These are phyloP conservation scores for Elephantulus edwardii DNA, from an alignment of 2,113 vertebrate species.

Conservation along the genomic window DNA sequence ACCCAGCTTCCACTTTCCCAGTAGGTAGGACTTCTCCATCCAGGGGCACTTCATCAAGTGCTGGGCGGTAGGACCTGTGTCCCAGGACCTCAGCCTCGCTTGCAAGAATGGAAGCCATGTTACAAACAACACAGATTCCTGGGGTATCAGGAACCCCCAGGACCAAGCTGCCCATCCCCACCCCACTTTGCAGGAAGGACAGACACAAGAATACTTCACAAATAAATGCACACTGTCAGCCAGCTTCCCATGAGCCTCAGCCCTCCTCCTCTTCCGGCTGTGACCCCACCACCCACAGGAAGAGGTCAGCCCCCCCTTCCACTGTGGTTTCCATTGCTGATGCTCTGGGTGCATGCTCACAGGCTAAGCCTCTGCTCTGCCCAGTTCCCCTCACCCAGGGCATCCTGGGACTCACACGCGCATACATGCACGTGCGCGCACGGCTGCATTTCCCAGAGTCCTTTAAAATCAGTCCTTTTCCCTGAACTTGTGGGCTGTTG, in stretches of 20 bases:
- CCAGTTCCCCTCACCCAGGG: not conserved
- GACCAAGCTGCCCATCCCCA: not conserved
- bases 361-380: fast-evolving
- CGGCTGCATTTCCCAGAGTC: not conserved
- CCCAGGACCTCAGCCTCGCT: not conserved
- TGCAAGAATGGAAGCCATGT: not conserved
- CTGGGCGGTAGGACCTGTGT: not conserved
- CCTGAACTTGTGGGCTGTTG: not conserved
- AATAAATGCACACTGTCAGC: not conserved
- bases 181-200: not conserved
- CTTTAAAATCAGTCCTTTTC: not conserved
- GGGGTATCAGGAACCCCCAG: not conserved
- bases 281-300: not conserved
- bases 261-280: not conserved
- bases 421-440: not conserved
- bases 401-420: not conserved
- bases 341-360: not conserved
- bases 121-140: no score
- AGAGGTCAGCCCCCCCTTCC: not conserved
- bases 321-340: fast-evolving
- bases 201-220: not conserved
- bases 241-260: not conserved
- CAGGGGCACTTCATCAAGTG: not conserved
- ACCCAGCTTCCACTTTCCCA: fast-evolving
- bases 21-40: not conserved